Conservation (phyloP, 2,113 vertebrate species). For the Peromyscus leucopus region DNA sequence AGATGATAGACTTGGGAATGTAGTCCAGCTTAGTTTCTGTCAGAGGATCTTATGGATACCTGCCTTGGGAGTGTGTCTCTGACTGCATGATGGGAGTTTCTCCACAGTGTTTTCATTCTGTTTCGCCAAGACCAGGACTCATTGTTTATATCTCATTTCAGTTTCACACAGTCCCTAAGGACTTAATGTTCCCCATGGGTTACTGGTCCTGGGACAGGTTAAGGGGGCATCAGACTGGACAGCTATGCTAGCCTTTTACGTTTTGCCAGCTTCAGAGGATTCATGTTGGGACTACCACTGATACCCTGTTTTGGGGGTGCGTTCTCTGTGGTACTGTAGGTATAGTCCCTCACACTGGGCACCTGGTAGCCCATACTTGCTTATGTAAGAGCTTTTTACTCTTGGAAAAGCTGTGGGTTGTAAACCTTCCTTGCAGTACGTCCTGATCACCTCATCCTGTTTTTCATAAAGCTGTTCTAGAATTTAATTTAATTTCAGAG, state of each 20-base stretch:
- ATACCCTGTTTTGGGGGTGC: neutral
- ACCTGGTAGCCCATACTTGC: neutral
- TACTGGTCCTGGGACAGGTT: too few species aligned
- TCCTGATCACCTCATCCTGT: neutral
- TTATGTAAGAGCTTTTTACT: neutral
- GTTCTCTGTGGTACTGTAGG: neutral
- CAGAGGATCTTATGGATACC: neutral
- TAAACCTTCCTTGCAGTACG: neutral
- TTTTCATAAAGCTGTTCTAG: neutral
- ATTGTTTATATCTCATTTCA: neutral
- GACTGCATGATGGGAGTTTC: neutral
- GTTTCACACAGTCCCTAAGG: neutral
- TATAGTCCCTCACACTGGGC: neutral
- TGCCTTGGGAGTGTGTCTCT: neutral
- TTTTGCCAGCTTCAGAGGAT: neutral
- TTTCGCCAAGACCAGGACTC: accelerated
- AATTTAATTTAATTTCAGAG: neutral
- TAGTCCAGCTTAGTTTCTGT: neutral
- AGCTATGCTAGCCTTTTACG: neutral
- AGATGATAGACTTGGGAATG: neutral
- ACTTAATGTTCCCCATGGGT: neutral
- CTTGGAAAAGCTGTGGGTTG: neutral
- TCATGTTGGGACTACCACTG: too few species aligned
- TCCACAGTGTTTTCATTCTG: neutral
- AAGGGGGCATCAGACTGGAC: neutral